These are phyloP conservation scores for Spodoptera exigua DNA, from an alignment of 2,888 invertebrate genomes.

Conservation along the genomic window DNA sequence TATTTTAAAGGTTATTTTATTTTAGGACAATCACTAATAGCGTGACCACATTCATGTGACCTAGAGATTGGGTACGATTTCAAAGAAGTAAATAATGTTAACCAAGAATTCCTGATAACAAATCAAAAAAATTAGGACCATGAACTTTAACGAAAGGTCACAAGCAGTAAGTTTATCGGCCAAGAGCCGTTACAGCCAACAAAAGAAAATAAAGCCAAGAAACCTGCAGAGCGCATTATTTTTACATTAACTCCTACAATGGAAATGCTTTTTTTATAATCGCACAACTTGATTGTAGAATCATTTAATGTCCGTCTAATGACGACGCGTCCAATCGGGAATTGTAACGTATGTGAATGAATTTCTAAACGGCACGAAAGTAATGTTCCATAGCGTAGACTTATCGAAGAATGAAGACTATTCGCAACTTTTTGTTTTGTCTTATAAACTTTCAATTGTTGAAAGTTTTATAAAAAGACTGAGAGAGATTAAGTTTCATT, in stretches of 20 bases:
- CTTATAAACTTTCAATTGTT: conserved; percentile 29
- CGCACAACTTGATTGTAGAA: conserved; percentile 37
- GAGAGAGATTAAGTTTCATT: conserved; percentile 17
- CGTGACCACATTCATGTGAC: no score
- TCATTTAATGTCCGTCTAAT: conserved; percentile 49
- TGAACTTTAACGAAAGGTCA: conserved; percentile 36
- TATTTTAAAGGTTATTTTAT: no score
- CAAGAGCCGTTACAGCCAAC: conserved; percentile 23
- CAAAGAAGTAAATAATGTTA: not conserved
- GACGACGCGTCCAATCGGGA: conserved; percentile 39
- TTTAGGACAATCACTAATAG: no score
- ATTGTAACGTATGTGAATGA: conserved; percentile 42
- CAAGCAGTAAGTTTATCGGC: conserved; percentile 24
- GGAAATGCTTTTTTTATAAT: conserved; percentile 56
- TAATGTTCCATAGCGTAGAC: conserved; percentile 10
- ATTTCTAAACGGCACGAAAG: conserved; percentile 33
- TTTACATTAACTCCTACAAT: conserved; percentile 67
- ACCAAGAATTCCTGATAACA: not conserved
- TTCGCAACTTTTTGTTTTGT: conserved; percentile 26
- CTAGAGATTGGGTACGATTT: not conserved
- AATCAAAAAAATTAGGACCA: conserved; percentile 25
- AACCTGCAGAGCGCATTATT: conserved; percentile 56
- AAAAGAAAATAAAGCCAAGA: conserved; percentile 38
- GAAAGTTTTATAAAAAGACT: conserved; percentile 31
- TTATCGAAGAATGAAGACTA: conserved; percentile 9